Evolutionary conservation across 2,797 vertebrate genomes (phyloP).

Genomic region (Mus spretus): DNA sequence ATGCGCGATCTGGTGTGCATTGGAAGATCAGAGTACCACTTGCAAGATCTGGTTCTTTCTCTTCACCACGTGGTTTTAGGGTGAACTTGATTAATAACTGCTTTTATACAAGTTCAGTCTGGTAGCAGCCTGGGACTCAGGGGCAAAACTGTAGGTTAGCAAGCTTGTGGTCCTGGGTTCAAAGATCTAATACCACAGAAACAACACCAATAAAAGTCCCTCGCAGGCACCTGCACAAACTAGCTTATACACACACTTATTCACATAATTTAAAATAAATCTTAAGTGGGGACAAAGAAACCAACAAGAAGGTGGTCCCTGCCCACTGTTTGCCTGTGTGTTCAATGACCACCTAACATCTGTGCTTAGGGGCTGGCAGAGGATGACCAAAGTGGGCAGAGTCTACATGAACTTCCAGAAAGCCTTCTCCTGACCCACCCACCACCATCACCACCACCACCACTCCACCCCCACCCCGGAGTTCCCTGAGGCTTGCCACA

Average conservation of each 20-base stretch:
- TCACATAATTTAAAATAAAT: neutral
- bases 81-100: neutral
- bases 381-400: neutral
- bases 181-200: neutral
- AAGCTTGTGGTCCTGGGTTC: neutral
- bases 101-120: neutral
- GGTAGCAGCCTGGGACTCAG: neutral
- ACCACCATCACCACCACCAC: too few species aligned
- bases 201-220: neutral
- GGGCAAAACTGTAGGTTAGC: neutral
- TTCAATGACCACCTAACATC: neutral
- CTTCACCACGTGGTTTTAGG: neutral
- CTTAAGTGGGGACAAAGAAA: neutral
- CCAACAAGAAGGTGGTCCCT: neutral
- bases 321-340: neutral
- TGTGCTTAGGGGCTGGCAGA: neutral
- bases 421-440: neutral
- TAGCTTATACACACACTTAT: neutral
- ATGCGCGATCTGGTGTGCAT: neutral
- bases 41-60: neutral
- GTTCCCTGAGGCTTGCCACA: neutral
- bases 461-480: too few species aligned
- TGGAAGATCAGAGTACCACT: neutral
- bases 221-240: neutral
- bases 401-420: neutral